phyloP scores from a whole-genome alignment of 2,113 vertebrate genomes.

The Arvicanthis niloticus region DNA sequence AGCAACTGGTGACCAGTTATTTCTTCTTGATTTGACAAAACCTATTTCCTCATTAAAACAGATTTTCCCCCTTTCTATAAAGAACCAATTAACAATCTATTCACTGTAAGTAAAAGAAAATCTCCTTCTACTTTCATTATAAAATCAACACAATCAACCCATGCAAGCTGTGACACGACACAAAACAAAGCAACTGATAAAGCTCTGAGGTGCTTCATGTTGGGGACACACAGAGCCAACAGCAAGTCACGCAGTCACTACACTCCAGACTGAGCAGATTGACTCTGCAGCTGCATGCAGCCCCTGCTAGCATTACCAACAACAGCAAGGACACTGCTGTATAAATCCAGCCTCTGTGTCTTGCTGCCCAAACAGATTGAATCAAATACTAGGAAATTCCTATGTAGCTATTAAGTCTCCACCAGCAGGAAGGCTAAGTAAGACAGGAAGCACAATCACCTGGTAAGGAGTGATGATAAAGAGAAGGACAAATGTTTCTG shows the following conservation, averaged over 20 bases:
- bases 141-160: conserved; percentile 69
- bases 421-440: conserved; percentile 43
- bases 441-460: conserved; percentile 63
- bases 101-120: not conserved
- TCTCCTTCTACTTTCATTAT: conserved; percentile 52
- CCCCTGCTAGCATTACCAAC: not conserved
- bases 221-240: not conserved
- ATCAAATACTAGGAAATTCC: conserved; percentile 60
- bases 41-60: conserved; percentile 36
- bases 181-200: conserved; percentile 56
- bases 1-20: conserved; percentile 45
- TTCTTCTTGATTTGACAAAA: conserved; percentile 66
- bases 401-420: conserved; percentile 40
- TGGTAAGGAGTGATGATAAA: conserved; percentile 31
- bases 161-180: conserved; percentile 60
- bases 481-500: conserved; percentile 69
- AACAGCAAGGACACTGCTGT: conserved; percentile 8
- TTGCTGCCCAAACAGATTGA: conserved; percentile 55
- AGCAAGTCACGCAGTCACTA: not conserved
- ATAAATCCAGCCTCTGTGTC: conserved; percentile 3
- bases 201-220: not conserved
- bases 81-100: conserved; percentile 60
- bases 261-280: not conserved
- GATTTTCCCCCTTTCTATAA: not conserved
- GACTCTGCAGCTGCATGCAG: not conserved